A percentile compares a stretch with the other conserved stretches of the same genome.
phyloP scores from a whole-genome alignment of 1,140 invertebrate species.

The Drosophila sproati region DNA sequence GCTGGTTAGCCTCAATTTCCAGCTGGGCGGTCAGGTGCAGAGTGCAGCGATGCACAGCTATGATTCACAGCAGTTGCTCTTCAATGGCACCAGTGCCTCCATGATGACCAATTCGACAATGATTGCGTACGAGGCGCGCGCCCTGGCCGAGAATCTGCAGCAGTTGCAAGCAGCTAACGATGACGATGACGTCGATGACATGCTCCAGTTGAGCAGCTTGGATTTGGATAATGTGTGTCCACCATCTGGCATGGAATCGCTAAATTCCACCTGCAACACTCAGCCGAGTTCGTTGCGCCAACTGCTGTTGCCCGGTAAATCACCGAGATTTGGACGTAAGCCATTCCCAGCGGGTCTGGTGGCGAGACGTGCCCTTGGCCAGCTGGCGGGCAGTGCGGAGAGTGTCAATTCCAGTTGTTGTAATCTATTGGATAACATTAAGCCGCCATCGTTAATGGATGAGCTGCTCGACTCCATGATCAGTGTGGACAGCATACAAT shows the following conservation, averaged over 20 bases:
- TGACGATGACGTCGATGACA: conserved; percentile 50
- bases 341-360: conserved; percentile 88
- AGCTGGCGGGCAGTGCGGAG: conserved; percentile 78
- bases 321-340: conserved; percentile 86
- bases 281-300: conserved; percentile 74
- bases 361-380: conserved; percentile 88
- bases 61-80: conserved; percentile 47
- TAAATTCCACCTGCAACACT: conserved; percentile 71
- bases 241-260: conserved; percentile 89
- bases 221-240: conserved; percentile 92
- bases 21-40: conserved; percentile 78
- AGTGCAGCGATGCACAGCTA: conserved; percentile 48
- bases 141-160: conserved; percentile 88
- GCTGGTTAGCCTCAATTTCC: conserved; percentile 54
- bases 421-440: conserved; percentile 90
- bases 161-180: conserved; percentile 60
- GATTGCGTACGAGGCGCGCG: conserved; percentile 90
- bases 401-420: conserved; percentile 86
- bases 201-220: conserved; percentile 86
- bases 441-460: conserved; percentile 93
- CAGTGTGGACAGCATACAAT: conserved; percentile 93
- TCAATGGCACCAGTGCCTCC: conserved; percentile 69
- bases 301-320: conserved; percentile 75
- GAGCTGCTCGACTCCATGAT: conserved; percentile 92
- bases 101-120: conserved; percentile 88